These are phyloP conservation scores for Leuciscus idus DNA, from an alignment of 2,113 vertebrate species.

Conservation along the genomic window DNA sequence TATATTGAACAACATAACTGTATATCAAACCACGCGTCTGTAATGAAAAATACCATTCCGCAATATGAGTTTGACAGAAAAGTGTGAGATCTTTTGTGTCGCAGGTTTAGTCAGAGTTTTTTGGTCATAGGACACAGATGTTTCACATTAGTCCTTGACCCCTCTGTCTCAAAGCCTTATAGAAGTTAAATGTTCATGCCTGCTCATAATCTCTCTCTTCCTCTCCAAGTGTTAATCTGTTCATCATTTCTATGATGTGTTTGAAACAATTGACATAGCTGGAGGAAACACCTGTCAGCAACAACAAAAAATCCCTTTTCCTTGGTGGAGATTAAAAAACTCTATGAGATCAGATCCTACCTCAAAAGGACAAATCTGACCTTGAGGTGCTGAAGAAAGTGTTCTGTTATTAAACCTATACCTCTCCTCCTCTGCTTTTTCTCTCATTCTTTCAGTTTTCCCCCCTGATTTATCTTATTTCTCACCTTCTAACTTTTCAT, in stretches of 20 bases:
- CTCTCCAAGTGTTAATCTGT: conserved; percentile 41
- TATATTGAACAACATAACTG: conserved; percentile 9
- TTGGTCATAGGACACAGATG: conserved; percentile 48
- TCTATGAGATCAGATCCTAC: conserved; percentile 35
- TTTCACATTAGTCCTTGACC: conserved; percentile 32
- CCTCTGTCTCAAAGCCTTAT: background rate
- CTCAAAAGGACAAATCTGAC: conserved; percentile 21
- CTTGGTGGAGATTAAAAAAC: conserved; percentile 45
- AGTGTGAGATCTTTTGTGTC: conserved; percentile 31
- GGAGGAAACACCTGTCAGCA: conserved; percentile 30
- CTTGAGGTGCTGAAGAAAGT: conserved; percentile 14
- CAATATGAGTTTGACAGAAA: conserved; percentile 17
- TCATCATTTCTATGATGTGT: conserved; percentile 41
- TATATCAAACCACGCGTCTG: conserved; percentile 42
- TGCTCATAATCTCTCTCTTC: conserved; percentile 1
- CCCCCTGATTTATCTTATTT: background rate
- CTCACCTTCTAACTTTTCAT: background rate
- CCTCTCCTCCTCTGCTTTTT: background rate
- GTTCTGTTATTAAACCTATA: conserved; percentile 24
- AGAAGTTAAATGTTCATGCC: conserved; percentile 13
- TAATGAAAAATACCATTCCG: conserved; percentile 45
- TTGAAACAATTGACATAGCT: conserved; percentile 42
- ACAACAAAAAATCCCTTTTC: conserved; percentile 28
- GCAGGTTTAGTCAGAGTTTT: conserved; percentile 18
- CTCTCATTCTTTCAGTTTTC: background rate